Percentiles rank a stretch among this genome's conserved stretches.
Conservation (phyloP, 2,113 vertebrate genomes). For the Struthio camelus region DNA sequence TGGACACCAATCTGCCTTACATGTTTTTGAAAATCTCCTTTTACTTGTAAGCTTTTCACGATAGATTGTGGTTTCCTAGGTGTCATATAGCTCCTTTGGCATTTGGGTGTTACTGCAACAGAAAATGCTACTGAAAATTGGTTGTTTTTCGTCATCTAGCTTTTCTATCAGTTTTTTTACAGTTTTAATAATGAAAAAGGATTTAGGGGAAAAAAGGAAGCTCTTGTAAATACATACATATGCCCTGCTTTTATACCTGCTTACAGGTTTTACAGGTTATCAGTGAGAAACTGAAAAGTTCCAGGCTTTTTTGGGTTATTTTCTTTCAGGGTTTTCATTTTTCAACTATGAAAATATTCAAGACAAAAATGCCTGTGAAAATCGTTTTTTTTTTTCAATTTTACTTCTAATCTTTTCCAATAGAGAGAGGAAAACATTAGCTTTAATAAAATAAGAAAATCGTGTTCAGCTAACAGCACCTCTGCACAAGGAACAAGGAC, state of each 20-base stretch:
- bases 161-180: slow-evolving; percentile 29
- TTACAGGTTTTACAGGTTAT: slow-evolving; percentile 20
- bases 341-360: neutral
- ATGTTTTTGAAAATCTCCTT: neutral
- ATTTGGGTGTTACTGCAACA: neutral
- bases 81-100: slow-evolving; percentile 10
- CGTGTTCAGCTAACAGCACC: too few species aligned
- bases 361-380: neutral
- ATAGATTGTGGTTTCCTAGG: slow-evolving; percentile 20
- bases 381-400: neutral
- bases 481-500: too few species aligned
- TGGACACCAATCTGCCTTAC: slow-evolving; percentile 26
- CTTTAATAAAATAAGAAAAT: neutral
- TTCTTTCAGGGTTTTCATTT: neutral
- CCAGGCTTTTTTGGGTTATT: neutral
- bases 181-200: slow-evolving; percentile 1
- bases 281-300: neutral
- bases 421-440: neutral
- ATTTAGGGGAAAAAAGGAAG: neutral
- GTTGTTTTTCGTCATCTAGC: neutral
- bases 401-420: neutral
- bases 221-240: neutral
- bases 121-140: slow-evolving; percentile 9
- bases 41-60: slow-evolving; percentile 27
- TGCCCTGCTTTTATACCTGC: neutral